phyloP scores from a whole-genome alignment of 2,797 vertebrate genomes.

The Tarsius wallacei region DNA sequence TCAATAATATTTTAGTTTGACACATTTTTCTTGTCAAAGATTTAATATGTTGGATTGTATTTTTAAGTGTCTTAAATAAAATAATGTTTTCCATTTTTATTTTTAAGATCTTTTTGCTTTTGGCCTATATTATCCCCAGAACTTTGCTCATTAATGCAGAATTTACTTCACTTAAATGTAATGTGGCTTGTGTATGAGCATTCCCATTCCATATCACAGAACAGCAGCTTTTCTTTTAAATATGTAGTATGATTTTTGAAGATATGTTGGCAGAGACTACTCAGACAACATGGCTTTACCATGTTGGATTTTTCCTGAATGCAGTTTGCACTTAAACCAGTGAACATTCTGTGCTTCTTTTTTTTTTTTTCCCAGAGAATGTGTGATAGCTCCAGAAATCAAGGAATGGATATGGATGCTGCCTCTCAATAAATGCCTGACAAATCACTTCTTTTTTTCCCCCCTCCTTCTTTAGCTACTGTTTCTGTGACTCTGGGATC shows the following conservation, averaged over 20 bases:
- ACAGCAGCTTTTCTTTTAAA: not conserved
- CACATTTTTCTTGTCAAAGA: not conserved
- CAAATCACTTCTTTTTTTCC: not conserved
- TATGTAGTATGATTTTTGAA: not conserved
- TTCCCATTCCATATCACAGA: not conserved
- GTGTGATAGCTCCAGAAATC: not conserved
- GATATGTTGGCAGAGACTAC: not conserved
- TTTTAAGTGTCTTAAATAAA: not conserved
- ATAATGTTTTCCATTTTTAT: not conserved
- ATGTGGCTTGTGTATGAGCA: not conserved
- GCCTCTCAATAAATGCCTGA: not conserved
- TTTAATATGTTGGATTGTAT: not conserved
- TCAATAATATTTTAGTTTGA: not conserved
- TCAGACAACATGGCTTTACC: not conserved
- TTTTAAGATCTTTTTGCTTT: not conserved
- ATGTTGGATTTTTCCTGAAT: not conserved
- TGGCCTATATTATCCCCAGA: not conserved
- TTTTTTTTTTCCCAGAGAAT: not conserved
- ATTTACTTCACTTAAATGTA: not conserved
- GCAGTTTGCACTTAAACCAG: not conserved
- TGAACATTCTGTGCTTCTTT: not conserved
- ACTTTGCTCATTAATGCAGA: not conserved
- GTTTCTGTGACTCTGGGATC: not conserved
- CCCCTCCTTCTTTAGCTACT: not conserved
- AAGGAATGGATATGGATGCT: not conserved